These are phyloP conservation scores for Cynaeus angustus DNA, from an alignment of 2,888 invertebrate genomes.

Conservation along the genomic window DNA sequence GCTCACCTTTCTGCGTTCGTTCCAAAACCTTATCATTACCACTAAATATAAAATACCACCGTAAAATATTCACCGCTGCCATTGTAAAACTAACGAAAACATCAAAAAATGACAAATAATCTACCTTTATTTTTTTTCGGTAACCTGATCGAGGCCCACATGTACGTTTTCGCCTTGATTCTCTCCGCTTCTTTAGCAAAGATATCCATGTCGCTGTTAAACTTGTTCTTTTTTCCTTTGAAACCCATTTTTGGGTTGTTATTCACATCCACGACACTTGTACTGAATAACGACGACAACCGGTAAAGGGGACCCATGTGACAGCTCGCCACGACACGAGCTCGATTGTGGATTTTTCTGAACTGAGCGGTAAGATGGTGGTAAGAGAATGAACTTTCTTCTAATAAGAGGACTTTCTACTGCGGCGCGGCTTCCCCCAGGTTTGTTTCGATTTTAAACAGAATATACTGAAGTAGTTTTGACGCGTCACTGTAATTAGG, in stretches of 20 bases:
- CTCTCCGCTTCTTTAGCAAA: constrained; percentile 68
- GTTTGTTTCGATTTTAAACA: constrained; percentile 27
- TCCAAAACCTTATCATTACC: too few relatives aligned
- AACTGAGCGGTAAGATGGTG: constrained; percentile 19
- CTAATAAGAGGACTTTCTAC: constrained; percentile 49
- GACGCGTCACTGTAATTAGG: constrained; percentile 11
- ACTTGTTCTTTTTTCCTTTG: constrained; percentile 71
- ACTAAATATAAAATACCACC: constrained; percentile 20
- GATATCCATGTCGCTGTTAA: constrained; percentile 74
- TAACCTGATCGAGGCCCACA: constrained; percentile 74
- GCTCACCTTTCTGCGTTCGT: constrained; percentile 28
- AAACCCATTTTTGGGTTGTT: constrained; percentile 66
- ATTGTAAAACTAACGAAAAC: constrained; percentile 8
- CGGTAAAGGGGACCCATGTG: constrained; percentile 77
- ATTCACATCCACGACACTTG: constrained; percentile 72
- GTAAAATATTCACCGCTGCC: constrained; percentile 15
- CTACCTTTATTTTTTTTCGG: constrained; percentile 73
- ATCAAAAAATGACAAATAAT: constrained; percentile 11
- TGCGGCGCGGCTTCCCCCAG: constrained; percentile 19
- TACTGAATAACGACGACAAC: constrained; percentile 77
- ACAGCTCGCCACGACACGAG: constrained; percentile 38
- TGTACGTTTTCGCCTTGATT: constrained; percentile 72
- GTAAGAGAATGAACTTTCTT: constrained; percentile 45
- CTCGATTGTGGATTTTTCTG: constrained; percentile 13
- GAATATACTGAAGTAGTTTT: constrained; percentile 1